These are phyloP conservation scores for Zosterops lateralis DNA, from an alignment of 2,113 vertebrate genomes.

Conservation along the genomic window DNA sequence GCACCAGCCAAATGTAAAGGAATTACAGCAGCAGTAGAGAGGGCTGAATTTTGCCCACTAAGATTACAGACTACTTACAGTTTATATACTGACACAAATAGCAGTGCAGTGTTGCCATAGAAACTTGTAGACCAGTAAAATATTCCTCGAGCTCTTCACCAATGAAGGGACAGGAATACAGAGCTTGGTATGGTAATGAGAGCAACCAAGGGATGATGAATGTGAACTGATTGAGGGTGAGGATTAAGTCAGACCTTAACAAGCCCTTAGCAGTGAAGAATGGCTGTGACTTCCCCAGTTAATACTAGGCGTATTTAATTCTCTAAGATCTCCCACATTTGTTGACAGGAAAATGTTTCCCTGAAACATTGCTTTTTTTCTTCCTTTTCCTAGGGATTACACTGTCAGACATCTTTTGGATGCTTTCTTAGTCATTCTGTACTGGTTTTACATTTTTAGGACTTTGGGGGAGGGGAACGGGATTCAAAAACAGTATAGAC, in stretches of 20 bases:
- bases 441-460: not conserved
- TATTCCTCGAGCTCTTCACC: conserved; percentile 33
- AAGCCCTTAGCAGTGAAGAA: conserved; percentile 16
- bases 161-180: conserved; percentile 25
- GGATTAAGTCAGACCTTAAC: conserved; percentile 38
- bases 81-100: conserved; percentile 66
- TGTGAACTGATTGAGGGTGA: conserved; percentile 30
- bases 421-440: not conserved
- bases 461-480: not conserved
- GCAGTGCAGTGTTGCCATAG: conserved; percentile 67
- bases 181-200: conserved; percentile 54
- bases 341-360: not conserved
- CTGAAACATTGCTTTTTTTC: not conserved
- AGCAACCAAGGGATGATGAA: conserved; percentile 9
- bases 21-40: not conserved
- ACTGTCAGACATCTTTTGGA: not conserved
- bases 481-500: not conserved
- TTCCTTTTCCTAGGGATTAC: not conserved
- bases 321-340: not conserved
- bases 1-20: not conserved
- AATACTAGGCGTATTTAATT: not conserved
- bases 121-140: conserved; percentile 68
- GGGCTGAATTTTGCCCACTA: conserved; percentile 4
- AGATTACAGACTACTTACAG: conserved; percentile 70
- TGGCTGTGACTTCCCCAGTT: not conserved